These are phyloP conservation scores for Mythimna vitellina DNA, from an alignment of 2,888 invertebrate species.

Conservation along the genomic window DNA sequence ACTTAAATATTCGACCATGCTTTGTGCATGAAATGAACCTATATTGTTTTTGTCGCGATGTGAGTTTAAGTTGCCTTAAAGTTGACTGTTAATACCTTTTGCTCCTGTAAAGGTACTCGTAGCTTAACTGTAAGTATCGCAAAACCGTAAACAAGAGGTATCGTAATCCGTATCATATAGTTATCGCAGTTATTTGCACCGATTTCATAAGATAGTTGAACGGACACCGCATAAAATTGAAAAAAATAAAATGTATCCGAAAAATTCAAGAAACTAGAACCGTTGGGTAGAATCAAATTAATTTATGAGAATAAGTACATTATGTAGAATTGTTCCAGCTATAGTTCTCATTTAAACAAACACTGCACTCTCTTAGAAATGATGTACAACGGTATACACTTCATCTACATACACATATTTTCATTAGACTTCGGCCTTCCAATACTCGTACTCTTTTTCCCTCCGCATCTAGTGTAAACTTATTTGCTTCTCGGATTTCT, in stretches of 20 bases:
- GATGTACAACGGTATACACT: not conserved
- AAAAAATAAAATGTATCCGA: not conserved
- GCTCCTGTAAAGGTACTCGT: not conserved
- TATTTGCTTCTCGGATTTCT: conserved; percentile 47
- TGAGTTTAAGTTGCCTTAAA: not conserved
- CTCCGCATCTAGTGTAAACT: conserved; percentile 36
- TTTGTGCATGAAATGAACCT: too few relatives aligned
- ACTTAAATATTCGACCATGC: too few relatives aligned
- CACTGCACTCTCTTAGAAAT: not conserved
- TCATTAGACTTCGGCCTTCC: conserved; percentile 10
- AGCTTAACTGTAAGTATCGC: not conserved
- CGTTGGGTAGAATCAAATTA: too few relatives aligned
- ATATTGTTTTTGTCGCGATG: not conserved
- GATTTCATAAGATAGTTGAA: not conserved
- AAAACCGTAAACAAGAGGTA: conserved; percentile 2
- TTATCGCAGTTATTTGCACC: not conserved
- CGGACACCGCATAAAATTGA: too few relatives aligned
- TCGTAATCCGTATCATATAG: conserved; percentile 5
- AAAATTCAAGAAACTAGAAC: not conserved
- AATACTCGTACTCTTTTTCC: conserved; percentile 7
- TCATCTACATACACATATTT: not conserved
- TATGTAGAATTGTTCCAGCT: not conserved
- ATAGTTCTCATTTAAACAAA: not conserved
- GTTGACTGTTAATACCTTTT: conserved; percentile 2
- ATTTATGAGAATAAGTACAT: not conserved